Percentiles rank a stretch among this genome's conserved stretches.
Conservation (phyloP, 1,140 invertebrate species). For the Heterodera schachtii region DNA sequence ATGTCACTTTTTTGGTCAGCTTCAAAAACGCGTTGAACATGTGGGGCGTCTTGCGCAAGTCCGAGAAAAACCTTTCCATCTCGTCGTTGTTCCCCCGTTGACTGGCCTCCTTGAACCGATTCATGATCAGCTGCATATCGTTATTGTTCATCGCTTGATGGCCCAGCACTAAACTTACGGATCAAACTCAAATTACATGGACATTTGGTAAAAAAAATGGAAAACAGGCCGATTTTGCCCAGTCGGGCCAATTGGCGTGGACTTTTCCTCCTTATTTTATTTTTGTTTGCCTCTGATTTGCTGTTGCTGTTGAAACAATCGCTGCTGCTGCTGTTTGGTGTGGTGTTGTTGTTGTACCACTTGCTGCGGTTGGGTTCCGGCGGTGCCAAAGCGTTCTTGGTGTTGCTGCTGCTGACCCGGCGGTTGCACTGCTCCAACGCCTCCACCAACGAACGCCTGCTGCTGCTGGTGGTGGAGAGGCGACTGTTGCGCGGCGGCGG, state of each 20-base stretch:
- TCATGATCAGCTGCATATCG: constrained; percentile 36
- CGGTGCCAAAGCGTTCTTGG: constrained; percentile 28
- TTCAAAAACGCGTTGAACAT: constrained; percentile 56
- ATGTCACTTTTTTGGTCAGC: constrained; percentile 31
- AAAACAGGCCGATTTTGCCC: not conserved
- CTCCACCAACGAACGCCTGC: not conserved
- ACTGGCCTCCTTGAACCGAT: constrained; percentile 36
- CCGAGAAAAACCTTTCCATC: constrained; percentile 35
- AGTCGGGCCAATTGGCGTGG: not conserved
- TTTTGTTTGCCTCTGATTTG: constrained; percentile 6
- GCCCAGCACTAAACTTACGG: not conserved
- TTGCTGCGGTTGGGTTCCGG: not conserved
- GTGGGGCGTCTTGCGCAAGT: constrained; percentile 57
- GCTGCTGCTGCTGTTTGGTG: constrained; percentile 15
- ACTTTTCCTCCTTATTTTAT: not conserved
- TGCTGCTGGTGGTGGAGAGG: constrained; percentile 18
- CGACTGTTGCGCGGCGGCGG: constrained; percentile 15
- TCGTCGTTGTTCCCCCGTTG: constrained; percentile 16
- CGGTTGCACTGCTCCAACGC: not conserved
- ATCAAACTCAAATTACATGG: not conserved
- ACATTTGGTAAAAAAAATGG: not conserved
- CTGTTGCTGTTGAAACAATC: constrained; percentile 15
- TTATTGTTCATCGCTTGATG: constrained; percentile 31
- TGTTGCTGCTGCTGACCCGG: constrained; percentile 20
- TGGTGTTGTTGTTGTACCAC: not conserved